phyloP scores from a whole-genome alignment of 2,113 vertebrate species.

The Manacus vitellinus region DNA sequence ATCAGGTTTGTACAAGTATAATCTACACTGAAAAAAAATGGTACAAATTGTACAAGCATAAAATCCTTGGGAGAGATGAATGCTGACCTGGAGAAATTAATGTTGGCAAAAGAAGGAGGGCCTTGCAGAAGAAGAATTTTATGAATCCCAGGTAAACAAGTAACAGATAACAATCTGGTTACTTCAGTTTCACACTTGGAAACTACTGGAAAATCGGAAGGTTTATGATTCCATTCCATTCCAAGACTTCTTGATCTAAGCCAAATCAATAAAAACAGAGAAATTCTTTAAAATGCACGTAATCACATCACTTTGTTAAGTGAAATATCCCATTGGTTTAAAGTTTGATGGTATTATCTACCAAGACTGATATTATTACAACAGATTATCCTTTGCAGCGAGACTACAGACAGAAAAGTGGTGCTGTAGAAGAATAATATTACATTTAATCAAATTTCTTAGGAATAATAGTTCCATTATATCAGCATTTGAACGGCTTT shows the following conservation, averaged over 20 bases:
- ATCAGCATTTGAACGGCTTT: conserved; percentile 64
- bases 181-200: not conserved
- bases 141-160: not conserved
- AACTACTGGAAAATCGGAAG: not conserved
- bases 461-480: conserved; percentile 63
- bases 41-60: not conserved
- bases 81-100: not conserved
- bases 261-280: not conserved
- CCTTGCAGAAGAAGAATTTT: not conserved
- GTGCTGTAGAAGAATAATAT: not conserved
- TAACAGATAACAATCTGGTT: not conserved
- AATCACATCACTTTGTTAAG: not conserved
- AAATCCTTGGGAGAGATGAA: not conserved
- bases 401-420: conserved; percentile 22
- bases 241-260: not conserved
- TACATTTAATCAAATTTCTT: conserved; percentile 58
- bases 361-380: conserved; percentile 21
- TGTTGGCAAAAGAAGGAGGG: not conserved
- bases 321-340: conserved; percentile 8
- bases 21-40: not conserved
- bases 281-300: not conserved
- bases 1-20: not conserved
- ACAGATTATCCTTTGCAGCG: not conserved
- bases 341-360: conserved; percentile 23
- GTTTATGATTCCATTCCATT: not conserved